Percentiles rank a stretch among this genome's conserved stretches.
These are phyloP conservation scores for Sinohyriopsis cumingii DNA, from an alignment of 2,888 invertebrate genomes.

Conservation along the genomic window DNA sequence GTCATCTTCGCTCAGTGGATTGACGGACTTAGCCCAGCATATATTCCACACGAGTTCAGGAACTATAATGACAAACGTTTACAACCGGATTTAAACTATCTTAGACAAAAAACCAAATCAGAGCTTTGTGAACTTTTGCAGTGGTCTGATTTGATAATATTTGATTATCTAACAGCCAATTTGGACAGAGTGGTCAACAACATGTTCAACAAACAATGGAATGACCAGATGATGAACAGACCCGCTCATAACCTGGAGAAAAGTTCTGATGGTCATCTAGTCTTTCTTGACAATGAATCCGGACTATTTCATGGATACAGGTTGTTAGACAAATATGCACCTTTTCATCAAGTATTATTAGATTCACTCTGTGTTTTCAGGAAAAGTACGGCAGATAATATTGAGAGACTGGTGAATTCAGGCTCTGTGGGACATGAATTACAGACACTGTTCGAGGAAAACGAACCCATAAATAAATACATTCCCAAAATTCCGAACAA, in stretches of 20 bases:
- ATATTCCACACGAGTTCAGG: constrained; percentile 84
- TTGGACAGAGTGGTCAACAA: constrained; percentile 91
- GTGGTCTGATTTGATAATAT: constrained; percentile 91
- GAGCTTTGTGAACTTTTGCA: constrained; percentile 77
- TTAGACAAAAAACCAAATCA: too few relatives aligned
- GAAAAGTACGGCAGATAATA: constrained; percentile 79
- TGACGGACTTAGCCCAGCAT: constrained; percentile 82
- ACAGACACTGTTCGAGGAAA: constrained; percentile 80
- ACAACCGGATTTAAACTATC: too few relatives aligned
- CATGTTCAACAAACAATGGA: constrained; percentile 92
- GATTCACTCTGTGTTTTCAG: constrained; percentile 88
- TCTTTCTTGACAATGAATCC: constrained; percentile 81
- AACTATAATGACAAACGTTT: constrained; percentile 70
- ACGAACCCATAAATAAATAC: constrained; percentile 70
- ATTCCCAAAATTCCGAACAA: constrained; percentile 86
- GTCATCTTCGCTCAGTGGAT: constrained; percentile 81
- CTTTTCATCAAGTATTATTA: constrained; percentile 84
- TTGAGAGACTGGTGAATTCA: constrained; percentile 77
- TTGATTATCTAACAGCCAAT: constrained; percentile 93
- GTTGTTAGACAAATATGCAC: constrained; percentile 87
- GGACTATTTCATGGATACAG: constrained; percentile 88
- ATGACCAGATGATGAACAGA: constrained; percentile 88
- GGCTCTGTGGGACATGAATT: constrained; percentile 78
- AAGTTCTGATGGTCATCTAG: constrained; percentile 79
- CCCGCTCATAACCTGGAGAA: constrained; percentile 89